Evolutionary conservation across 2,888 invertebrate species (phyloP).

Genomic region (Caenorhabditis imperialis): DNA sequence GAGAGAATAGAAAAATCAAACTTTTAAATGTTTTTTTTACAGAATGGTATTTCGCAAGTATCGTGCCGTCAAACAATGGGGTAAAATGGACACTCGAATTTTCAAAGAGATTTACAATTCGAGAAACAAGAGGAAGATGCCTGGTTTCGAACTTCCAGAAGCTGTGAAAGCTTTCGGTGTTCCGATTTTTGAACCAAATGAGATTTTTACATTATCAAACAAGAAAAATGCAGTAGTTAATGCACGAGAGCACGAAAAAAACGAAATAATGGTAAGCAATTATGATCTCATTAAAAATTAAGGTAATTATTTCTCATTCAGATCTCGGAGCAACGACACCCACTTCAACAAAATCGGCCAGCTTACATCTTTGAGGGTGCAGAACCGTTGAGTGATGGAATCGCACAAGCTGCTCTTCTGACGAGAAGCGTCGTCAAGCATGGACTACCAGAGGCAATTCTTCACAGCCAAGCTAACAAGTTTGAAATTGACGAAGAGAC

Average conservation of each 20-base stretch:
- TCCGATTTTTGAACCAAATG: constrained; percentile 67
- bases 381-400: constrained; percentile 74
- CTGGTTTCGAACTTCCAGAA: constrained; percentile 65
- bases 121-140: constrained; percentile 65
- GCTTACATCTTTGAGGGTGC: constrained; percentile 72
- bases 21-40: not conserved
- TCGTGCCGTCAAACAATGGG: constrained; percentile 69
- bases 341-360: constrained; percentile 63
- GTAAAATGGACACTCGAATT: constrained; percentile 72
- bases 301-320: not conserved
- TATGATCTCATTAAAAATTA: no score
- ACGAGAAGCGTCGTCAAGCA: constrained; percentile 64
- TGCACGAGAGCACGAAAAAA: not conserved
- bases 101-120: constrained; percentile 72
- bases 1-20: no score
- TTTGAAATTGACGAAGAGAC: constrained; percentile 60
- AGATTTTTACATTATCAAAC: constrained; percentile 56
- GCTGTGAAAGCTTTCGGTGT: constrained; percentile 66
- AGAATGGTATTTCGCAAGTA: constrained; percentile 73
- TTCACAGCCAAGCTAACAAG: constrained; percentile 46
- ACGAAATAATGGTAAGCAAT: not conserved
- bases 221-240: constrained; percentile 24
- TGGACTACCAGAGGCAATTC: constrained; percentile 66
- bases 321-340: constrained; percentile 63
- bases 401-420: constrained; percentile 71